phyloP scores from a whole-genome alignment of 2,113 vertebrate species.

The Dicerorhinus sumatrensis region DNA sequence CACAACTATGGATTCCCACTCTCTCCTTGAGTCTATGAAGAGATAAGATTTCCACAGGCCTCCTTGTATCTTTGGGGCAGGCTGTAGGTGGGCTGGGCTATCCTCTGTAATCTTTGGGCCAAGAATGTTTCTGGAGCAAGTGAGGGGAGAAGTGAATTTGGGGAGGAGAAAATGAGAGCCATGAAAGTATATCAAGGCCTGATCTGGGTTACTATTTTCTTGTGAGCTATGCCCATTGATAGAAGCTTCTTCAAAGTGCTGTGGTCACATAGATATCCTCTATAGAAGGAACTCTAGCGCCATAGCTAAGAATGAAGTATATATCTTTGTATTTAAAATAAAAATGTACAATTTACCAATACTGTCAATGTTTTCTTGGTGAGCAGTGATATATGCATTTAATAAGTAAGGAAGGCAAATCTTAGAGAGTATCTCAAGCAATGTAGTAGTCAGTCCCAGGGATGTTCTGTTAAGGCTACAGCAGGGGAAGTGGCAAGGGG shows the following conservation, averaged over 20 bases:
- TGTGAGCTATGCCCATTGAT: not conserved
- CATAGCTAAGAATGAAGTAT: not conserved
- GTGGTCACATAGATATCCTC: not conserved
- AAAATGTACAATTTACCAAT: not conserved
- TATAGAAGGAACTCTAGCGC: not conserved
- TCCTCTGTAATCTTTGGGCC: not conserved
- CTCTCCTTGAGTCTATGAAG: not conserved
- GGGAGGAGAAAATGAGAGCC: not conserved
- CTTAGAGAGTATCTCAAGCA: not conserved
- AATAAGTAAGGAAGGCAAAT: not conserved
- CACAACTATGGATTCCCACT: not conserved
- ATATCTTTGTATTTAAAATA: not conserved
- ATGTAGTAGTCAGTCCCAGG: not conserved
- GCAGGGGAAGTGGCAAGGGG: not conserved
- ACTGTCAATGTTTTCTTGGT: not conserved
- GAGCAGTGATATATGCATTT: not conserved
- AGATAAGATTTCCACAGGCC: not conserved
- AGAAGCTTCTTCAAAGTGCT: no score
- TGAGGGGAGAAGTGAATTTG: not conserved
- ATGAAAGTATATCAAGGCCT: not conserved
- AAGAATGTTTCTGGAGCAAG: not conserved
- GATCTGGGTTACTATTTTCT: not conserved
- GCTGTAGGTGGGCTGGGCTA: not conserved
- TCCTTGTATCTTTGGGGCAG: not conserved
- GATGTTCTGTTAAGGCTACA: not conserved